A percentile compares a stretch with the other conserved stretches of the same genome.
These are phyloP conservation scores for Lasioglossum villosulum DNA, from an alignment of 2,888 invertebrate genomes.

Conservation along the genomic window DNA sequence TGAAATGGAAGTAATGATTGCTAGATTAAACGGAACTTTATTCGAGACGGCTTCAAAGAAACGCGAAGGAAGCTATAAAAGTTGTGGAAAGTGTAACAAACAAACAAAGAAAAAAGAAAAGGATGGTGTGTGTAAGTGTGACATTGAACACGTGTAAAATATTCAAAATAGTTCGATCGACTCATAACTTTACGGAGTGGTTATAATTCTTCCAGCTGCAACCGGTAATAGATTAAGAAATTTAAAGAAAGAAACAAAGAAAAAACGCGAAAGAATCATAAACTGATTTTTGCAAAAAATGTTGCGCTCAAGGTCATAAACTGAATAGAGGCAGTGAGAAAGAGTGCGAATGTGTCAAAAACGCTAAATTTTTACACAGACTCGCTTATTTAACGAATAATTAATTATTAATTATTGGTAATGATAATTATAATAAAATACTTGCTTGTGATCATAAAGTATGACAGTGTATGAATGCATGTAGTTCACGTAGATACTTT, in stretches of 20 bases:
- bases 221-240: slow-evolving; percentile 68
- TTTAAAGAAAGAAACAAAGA: slow-evolving; percentile 40
- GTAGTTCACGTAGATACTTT: slow-evolving; percentile 68
- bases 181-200: slow-evolving; percentile 66
- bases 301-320: slow-evolving; percentile 65
- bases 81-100: slow-evolving; percentile 61
- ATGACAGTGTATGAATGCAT: slow-evolving; percentile 73
- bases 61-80: slow-evolving; percentile 54
- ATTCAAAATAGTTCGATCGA: slow-evolving; percentile 70
- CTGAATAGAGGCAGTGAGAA: slow-evolving; percentile 64
- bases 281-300: slow-evolving; percentile 66
- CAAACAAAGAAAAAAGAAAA: slow-evolving; percentile 10
- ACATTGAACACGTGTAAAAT: slow-evolving; percentile 67
- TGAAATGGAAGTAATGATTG: slow-evolving; percentile 58
- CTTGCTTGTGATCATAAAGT: slow-evolving; percentile 75
- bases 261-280: slow-evolving; percentile 53
- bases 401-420: slow-evolving; percentile 75
- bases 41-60: slow-evolving; percentile 52
- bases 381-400: slow-evolving; percentile 81
- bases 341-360: slow-evolving; percentile 68
- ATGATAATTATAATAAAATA: slow-evolving; percentile 74
- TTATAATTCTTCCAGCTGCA: slow-evolving; percentile 73
- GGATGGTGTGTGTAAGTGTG: slow-evolving; percentile 66
- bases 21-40: slow-evolving; percentile 62
- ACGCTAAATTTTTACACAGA: slow-evolving; percentile 80